These are phyloP conservation scores for Archocentrus centrarchus DNA, from an alignment of 2,113 vertebrate genomes.

Conservation along the genomic window DNA sequence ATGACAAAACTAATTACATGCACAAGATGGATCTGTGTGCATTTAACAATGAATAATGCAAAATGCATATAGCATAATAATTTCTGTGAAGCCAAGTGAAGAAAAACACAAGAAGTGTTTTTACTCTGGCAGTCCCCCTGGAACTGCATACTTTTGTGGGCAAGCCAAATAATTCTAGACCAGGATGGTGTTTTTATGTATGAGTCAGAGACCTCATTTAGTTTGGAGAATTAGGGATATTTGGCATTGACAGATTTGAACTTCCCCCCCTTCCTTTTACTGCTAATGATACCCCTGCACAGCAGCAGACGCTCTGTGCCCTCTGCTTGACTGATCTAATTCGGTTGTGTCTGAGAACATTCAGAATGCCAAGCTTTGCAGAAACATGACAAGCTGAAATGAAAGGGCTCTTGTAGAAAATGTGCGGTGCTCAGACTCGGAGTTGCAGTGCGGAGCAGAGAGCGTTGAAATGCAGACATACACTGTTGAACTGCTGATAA, in stretches of 20 bases:
- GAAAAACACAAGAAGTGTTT: slow-evolving; percentile 19
- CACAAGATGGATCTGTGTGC: slow-evolving; percentile 13
- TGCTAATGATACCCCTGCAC: slow-evolving; percentile 54
- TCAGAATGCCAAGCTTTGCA: slow-evolving; percentile 61
- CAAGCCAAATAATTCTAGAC: slow-evolving; percentile 35
- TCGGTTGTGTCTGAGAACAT: slow-evolving; percentile 71
- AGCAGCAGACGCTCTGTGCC: slow-evolving; percentile 62
- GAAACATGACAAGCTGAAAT: slow-evolving; percentile 76
- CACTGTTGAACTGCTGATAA: slow-evolving; percentile 52
- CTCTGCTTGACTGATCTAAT: slow-evolving; percentile 79
- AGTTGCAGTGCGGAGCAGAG: slow-evolving; percentile 25
- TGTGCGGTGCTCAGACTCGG: slow-evolving; percentile 37
- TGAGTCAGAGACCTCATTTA: slow-evolving; percentile 45
- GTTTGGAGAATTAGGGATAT: slow-evolving; percentile 46
- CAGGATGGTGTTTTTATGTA: slow-evolving; percentile 12
- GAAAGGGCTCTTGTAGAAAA: slow-evolving; percentile 63
- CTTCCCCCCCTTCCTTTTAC: slow-evolving; percentile 18
- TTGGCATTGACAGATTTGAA: slow-evolving; percentile 59
- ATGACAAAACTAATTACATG: slow-evolving; percentile 46
- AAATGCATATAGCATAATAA: slow-evolving; percentile 25
- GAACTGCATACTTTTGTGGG: not conserved
- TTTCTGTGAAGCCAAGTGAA: slow-evolving; percentile 35
- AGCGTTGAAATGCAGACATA: slow-evolving; percentile 46
- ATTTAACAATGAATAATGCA: slow-evolving; percentile 17
- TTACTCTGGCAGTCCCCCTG: not conserved